Evolutionary conservation across 2,888 invertebrate species (phyloP).

Genomic region (Drosophila flavopinicola): DNA sequence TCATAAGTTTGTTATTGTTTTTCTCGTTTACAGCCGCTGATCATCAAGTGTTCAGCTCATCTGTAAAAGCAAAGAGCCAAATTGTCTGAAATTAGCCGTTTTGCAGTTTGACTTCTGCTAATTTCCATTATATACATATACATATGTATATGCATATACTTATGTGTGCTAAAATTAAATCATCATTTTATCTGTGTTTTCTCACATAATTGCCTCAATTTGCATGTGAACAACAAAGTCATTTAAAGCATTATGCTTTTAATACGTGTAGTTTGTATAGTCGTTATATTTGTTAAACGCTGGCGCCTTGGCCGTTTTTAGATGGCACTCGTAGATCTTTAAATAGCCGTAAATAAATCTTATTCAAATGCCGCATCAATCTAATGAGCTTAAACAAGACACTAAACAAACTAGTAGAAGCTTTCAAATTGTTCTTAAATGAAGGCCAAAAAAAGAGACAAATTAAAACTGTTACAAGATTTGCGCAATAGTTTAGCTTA

Average conservation of each 20-base stretch:
- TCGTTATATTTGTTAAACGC: constrained; percentile 45
- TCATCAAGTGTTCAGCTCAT: constrained; percentile 35
- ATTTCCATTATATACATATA: constrained; percentile 42
- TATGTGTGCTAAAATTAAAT: constrained; percentile 62
- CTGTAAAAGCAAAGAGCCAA: constrained; percentile 34
- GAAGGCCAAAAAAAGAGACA: constrained; percentile 20
- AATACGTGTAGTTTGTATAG: constrained; percentile 4
- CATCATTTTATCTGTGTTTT: constrained; percentile 67
- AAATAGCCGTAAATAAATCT: constrained; percentile 31
- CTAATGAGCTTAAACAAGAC: constrained; percentile 1
- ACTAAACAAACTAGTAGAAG: too few relatives aligned
- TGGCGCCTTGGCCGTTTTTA: constrained; percentile 54
- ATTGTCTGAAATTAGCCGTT: constrained; percentile 60
- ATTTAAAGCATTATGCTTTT: constrained; percentile 39
- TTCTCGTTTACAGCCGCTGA: constrained; percentile 11
- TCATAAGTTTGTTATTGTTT: constrained; percentile 24
- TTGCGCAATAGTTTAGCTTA: constrained; percentile 38
- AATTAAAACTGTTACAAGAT: constrained; percentile 8
- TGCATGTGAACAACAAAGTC: constrained; percentile 62
- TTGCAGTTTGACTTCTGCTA: constrained; percentile 35
- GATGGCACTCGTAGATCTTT: constrained; percentile 24
- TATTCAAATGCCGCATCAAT: constrained; percentile 30
- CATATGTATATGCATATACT: neutral
- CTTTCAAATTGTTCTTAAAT: too few relatives aligned
- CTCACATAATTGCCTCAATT: constrained; percentile 74